Base-by-base conservation (phyloP, 2,888 invertebrate species). In the Allygus modestus region DNA sequence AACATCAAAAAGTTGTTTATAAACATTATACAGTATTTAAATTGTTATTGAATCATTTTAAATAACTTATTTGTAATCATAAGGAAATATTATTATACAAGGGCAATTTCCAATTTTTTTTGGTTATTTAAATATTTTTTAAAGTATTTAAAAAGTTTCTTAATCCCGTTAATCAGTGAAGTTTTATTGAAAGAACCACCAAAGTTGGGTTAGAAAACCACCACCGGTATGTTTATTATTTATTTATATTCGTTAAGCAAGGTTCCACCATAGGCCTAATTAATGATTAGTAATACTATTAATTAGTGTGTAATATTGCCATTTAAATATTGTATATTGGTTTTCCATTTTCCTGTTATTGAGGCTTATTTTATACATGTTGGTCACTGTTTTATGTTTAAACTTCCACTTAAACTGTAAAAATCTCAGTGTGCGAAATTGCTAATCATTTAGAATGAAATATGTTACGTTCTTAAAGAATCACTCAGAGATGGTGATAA, bases 251-350 rank as follows among this genome's bases (percentile, higher is more conserved):
- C 28, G 46, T 77, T 69, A 75, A 81, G 85, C 85, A 85, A 85
- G 85, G 83, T 85, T 85, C 82, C 85, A 85, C 51, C 83, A 85
- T 83, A 82, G 85, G 85, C 85, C 85, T 85, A 85, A 65, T 65
- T 58, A 85, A 82, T 85, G 65, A 79, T 79, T 84, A 65, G 58
- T 65, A 79, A 84, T 84, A 71, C 41, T 75, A 75, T 65, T 28
- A 31, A 77, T 84, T 79, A 81, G 79, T 46, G 33, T 84, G 46
- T 81, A 82, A 65, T 82, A 71, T 82, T 82, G 71, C 33, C 46
- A 51, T 69, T 51, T 71, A 33, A 81, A 58, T 65, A 65, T 20
- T 65, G 65, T 65, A 28, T 20, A n/a, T 75, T 77, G 46, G 41
- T 43, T 31, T 28, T 4, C 28, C 12, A 31, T 31, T 28, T 26